Percentiles rank a stretch among this genome's conserved stretches.
phyloP scores from a whole-genome alignment of 2,113 vertebrate species.

The Pica pica region DNA sequence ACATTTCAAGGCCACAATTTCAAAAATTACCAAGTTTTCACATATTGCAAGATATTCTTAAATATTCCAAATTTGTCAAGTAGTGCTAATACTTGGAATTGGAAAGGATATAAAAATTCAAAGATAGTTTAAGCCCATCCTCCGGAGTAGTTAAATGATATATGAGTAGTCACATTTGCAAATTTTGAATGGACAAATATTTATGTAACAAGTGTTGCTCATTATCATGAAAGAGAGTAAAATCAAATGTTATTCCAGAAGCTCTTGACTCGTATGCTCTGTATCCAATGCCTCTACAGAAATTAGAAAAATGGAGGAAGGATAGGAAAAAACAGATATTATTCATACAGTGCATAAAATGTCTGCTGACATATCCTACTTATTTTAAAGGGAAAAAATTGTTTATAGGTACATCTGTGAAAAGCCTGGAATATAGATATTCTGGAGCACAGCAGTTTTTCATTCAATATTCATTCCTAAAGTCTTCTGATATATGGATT shows the following conservation, averaged over 20 bases:
- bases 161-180: not conserved
- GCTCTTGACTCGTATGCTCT: not conserved
- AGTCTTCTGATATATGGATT: conserved; percentile 31
- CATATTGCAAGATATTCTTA: not conserved
- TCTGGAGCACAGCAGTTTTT: conserved; percentile 42
- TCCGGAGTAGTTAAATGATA: not conserved
- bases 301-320: conserved; percentile 15
- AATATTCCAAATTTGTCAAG: not conserved
- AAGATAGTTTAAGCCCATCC: not conserved
- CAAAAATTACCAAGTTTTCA: not conserved
- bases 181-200: not conserved
- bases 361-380: not conserved
- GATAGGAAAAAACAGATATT: not conserved
- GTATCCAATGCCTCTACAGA: not conserved
- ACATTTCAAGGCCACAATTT: not conserved
- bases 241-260: not conserved
- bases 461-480: conserved; percentile 37
- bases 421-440: not conserved
- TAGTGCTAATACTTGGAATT: not conserved
- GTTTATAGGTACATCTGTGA: conserved; percentile 24
- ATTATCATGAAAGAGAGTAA: not conserved
- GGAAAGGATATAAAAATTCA: not conserved
- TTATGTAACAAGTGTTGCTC: not conserved
- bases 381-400: not conserved
- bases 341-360: not conserved